phyloP scores from a whole-genome alignment of 2,888 invertebrate genomes.

The Atethmia centrago region DNA sequence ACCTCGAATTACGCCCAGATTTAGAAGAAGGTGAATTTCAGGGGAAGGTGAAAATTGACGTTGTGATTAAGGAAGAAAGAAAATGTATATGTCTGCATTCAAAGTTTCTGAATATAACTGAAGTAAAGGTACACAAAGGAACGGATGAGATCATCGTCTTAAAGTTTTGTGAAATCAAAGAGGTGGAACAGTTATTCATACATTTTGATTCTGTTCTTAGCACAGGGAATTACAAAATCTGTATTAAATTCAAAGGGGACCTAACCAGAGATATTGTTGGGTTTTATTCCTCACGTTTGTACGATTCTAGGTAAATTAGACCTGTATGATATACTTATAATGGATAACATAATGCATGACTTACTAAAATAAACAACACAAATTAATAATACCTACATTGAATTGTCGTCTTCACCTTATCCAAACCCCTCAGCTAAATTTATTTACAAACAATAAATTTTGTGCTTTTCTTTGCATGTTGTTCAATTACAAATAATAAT shows the following conservation, averaged over 20 bases:
- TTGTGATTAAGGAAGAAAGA: slow-evolving; percentile 81
- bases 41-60: slow-evolving; percentile 81
- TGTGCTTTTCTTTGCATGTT: neutral
- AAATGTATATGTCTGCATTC: slow-evolving; percentile 90
- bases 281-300: slow-evolving; percentile 93
- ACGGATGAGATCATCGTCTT: slow-evolving; percentile 72
- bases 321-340: neutral
- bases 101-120: slow-evolving; percentile 89
- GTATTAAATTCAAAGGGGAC: slow-evolving; percentile 92
- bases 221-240: slow-evolving; percentile 87
- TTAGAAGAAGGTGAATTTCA: slow-evolving; percentile 77
- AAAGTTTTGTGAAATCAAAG: slow-evolving; percentile 77
- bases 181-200: slow-evolving; percentile 82
- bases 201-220: slow-evolving; percentile 73
- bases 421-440: too few relatives aligned
- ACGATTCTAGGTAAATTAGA: slow-evolving; percentile 83
- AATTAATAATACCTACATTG: neutral
- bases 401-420: neutral
- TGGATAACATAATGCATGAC: neutral
- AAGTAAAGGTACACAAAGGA: slow-evolving; percentile 77
- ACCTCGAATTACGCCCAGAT: slow-evolving; percentile 79
- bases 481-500: neutral
- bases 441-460: too few relatives aligned
- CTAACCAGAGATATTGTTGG: slow-evolving; percentile 93
- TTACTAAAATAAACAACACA: too few relatives aligned